Evolutionary conservation across 2,797 vertebrate species (phyloP).

Genomic region (Gymnoscopelus microlampas): DNA sequence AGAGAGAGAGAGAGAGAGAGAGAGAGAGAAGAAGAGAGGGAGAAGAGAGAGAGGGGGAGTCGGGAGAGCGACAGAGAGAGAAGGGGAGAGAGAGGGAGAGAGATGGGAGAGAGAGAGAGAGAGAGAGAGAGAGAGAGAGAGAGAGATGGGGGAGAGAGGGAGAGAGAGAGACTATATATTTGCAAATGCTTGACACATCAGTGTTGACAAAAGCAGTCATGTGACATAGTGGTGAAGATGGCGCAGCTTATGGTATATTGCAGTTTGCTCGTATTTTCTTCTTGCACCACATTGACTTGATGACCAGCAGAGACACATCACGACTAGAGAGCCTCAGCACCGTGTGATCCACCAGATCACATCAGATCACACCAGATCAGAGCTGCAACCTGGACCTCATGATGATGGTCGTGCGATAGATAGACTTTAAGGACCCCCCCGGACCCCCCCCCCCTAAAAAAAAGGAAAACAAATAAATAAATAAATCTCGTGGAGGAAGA

Average conservation of each 20-base stretch:
- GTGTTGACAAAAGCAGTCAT: constrained; percentile 82
- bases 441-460: too few relatives aligned
- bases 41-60: neutral
- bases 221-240: constrained; percentile 80
- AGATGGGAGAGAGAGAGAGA: neutral
- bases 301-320: constrained; percentile 26
- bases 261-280: constrained; percentile 52
- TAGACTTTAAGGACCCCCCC: neutral
- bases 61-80: neutral
- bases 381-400: constrained; percentile 12
- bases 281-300: constrained; percentile 30
- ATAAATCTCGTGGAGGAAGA: constrained; percentile 33
- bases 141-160: neutral
- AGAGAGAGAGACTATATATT: constrained; percentile 33
- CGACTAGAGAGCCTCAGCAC: constrained; percentile 17
- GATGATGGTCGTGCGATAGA: constrained; percentile 11
- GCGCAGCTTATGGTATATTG: constrained; percentile 76
- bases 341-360: constrained; percentile 2
- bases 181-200: constrained; percentile 74
- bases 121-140: constrained; percentile 4
- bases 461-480: constrained; percentile 28
- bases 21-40: neutral
- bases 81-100: constrained; percentile 18
- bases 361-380: constrained; percentile 33
- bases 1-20: neutral